A percentile compares a stretch with the other conserved stretches of the same genome.
Evolutionary conservation across 2,888 invertebrate species (phyloP).

Genomic region (Lasioglossum calceatum): DNA sequence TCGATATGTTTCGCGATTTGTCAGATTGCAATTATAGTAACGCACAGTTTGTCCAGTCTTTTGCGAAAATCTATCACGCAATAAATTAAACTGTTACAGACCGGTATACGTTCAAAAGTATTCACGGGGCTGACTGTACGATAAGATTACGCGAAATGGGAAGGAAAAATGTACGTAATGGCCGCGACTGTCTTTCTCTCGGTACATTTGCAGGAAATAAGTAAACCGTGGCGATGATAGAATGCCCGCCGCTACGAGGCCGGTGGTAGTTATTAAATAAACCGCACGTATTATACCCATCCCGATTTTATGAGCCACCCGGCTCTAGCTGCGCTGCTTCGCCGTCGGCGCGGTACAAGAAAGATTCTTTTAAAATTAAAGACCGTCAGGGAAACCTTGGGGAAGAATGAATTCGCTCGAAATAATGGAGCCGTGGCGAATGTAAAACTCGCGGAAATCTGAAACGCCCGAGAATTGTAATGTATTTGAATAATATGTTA

Average conservation of each 20-base stretch:
- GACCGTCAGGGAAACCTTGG: neutral
- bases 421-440: neutral
- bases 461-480: neutral
- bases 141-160: neutral
- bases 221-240: constrained; percentile 31
- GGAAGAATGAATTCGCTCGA: constrained; percentile 9
- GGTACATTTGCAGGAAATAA: neutral
- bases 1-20: no score
- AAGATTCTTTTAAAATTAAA: constrained; percentile 39
- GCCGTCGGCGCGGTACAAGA: neutral
- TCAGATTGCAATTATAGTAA: no score
- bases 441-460: constrained; percentile 11
- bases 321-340: neutral
- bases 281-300: neutral
- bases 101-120: neutral
- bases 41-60: neutral
- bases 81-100: neutral
- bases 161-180: constrained; percentile 14
- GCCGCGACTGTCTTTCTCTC: neutral
- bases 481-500: neutral
- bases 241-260: neutral
- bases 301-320: constrained; percentile 22
- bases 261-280: constrained; percentile 40
- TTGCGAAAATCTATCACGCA: neutral
- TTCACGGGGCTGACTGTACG: neutral